Conservation (phyloP, 2,888 invertebrate species). For the Hydriomena furcata region DNA sequence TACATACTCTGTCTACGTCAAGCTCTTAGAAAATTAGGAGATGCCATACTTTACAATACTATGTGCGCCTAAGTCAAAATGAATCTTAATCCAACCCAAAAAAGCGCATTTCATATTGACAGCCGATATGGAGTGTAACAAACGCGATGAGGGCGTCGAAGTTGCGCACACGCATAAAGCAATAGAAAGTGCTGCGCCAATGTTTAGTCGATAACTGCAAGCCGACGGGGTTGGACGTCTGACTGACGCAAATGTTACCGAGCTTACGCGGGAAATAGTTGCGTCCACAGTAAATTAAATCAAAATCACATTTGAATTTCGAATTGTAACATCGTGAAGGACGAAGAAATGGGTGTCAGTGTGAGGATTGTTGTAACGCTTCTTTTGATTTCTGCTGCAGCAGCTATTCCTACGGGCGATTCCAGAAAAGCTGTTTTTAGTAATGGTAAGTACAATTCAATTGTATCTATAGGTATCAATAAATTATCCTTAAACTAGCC, state of each 20-base stretch:
- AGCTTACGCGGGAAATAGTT: constrained; percentile 76
- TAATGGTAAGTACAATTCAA: constrained; percentile 55
- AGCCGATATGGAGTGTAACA: constrained; percentile 14
- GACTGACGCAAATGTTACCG: constrained; percentile 76
- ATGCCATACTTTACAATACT: too few species aligned
- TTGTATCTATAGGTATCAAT: not conserved
- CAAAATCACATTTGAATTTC: constrained; percentile 33
- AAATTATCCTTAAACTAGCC: too few species aligned
- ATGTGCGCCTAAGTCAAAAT: too few species aligned
- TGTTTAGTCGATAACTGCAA: constrained; percentile 69
- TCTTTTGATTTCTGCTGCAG: constrained; percentile 64
- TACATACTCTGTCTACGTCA: too few species aligned
- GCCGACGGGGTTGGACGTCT: constrained; percentile 58
- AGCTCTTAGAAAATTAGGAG: too few species aligned
- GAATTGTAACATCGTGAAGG: constrained; percentile 43
- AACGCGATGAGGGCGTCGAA: constrained; percentile 28
- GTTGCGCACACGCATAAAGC: constrained; percentile 69
- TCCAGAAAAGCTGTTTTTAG: constrained; percentile 51
- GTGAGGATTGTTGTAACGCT: constrained; percentile 68
- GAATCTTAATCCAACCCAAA: not conserved
- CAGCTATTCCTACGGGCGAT: constrained; percentile 67
- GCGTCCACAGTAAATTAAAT: constrained; percentile 62
- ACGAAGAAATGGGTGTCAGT: constrained; percentile 74
- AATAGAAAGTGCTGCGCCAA: constrained; percentile 73
- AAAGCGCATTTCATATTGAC: not conserved